These are phyloP conservation scores for Thoracochromis brauschi DNA, from an alignment of 2,113 vertebrate species.

Conservation along the genomic window DNA sequence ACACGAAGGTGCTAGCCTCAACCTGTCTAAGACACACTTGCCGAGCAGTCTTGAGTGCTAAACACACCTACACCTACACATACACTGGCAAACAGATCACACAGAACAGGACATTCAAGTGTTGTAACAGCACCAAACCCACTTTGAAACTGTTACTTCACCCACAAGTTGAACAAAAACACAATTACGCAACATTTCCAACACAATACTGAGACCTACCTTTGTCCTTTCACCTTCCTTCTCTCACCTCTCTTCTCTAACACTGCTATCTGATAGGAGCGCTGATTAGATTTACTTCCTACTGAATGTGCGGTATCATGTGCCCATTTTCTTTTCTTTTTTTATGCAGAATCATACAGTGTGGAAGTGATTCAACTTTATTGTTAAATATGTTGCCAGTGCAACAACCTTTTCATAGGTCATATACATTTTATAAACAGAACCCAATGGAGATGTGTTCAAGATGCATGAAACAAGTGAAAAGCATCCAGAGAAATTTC, in stretches of 20 bases:
- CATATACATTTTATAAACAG: background rate
- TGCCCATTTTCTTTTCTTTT: background rate
- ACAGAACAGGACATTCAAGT: constrained; percentile 35
- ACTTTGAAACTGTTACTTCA: constrained; percentile 20
- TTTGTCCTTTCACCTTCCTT: constrained; percentile 16
- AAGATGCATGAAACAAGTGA: background rate
- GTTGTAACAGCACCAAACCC: constrained; percentile 27
- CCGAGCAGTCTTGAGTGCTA: background rate
- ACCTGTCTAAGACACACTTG: constrained; percentile 44
- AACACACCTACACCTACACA: constrained; percentile 37
- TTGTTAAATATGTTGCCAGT: background rate
- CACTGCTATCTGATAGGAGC: constrained; percentile 1
- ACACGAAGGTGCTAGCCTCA: constrained; percentile 22
- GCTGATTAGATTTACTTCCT: constrained; percentile 8
- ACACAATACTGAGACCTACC: background rate
- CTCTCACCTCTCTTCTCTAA: background rate
- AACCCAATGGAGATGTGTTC: background rate
- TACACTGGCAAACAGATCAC: background rate
- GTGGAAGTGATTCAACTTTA: background rate
- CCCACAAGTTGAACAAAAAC: background rate
- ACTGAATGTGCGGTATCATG: background rate
- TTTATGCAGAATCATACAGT: background rate
- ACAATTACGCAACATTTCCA: constrained; percentile 33
- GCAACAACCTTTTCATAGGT: background rate
- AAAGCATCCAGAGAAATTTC: background rate